Evolutionary conservation across 2,888 invertebrate species (phyloP).

Genomic region (Parelbella ahira): DNA sequence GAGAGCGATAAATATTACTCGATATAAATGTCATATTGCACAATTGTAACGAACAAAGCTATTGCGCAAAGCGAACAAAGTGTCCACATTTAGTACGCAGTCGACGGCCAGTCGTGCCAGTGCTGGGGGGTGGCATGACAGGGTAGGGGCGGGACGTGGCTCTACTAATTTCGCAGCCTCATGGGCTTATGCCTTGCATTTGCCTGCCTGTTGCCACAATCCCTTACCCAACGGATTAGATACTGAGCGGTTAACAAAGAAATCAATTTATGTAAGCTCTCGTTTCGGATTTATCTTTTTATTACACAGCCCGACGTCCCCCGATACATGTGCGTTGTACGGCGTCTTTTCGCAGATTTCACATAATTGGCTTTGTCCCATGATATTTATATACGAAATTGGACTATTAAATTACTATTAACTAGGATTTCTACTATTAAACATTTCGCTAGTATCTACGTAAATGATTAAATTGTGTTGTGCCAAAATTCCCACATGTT

Average conservation of each 20-base stretch:
- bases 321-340: constrained; percentile 10
- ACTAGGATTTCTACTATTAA: too few relatives aligned
- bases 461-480: too few relatives aligned
- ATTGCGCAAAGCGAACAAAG: background rate
- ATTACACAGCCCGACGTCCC: constrained; percentile 10
- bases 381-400: too few relatives aligned
- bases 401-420: too few relatives aligned
- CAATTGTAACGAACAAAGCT: background rate
- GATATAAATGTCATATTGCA: too few relatives aligned
- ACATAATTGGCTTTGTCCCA: too few relatives aligned
- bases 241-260: constrained; percentile 47
- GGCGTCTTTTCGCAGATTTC: constrained; percentile 14
- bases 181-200: constrained; percentile 48
- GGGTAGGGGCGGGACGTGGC: constrained; percentile 35
- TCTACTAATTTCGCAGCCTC: constrained; percentile 65
- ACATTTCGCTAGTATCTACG: too few relatives aligned
- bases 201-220: constrained; percentile 44
- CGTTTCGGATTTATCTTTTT: constrained; percentile 24
- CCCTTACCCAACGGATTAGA: constrained; percentile 50
- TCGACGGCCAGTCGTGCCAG: constrained; percentile 3
- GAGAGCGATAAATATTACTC: too few relatives aligned
- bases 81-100: too few relatives aligned
- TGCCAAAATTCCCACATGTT: too few relatives aligned
- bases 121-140: constrained; percentile 6
- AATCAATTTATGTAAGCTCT: constrained; percentile 42